Evolutionary conservation across 2,888 invertebrate species (phyloP).

Genomic region (Stramonita haemastoma): DNA sequence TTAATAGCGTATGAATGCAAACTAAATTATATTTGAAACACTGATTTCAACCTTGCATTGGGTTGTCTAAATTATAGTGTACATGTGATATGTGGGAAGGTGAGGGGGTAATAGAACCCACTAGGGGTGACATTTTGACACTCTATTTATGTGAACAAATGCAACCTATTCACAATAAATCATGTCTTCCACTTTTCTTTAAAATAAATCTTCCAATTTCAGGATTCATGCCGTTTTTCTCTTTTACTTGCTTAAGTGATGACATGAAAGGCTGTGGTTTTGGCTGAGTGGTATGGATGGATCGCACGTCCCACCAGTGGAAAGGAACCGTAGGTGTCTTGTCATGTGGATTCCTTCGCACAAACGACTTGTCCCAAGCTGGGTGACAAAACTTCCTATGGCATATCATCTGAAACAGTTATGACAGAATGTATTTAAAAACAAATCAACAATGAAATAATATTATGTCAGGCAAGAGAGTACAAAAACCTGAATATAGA

Average conservation of each 20-base stretch:
- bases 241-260: neutral
- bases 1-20: too few species aligned
- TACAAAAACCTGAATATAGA: too few species aligned
- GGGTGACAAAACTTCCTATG: neutral
- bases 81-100: too few species aligned
- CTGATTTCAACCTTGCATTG: too few species aligned
- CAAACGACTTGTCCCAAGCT: neutral
- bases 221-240: neutral
- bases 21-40: too few species aligned
- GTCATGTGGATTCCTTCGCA: neutral
- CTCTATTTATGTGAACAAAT: too few species aligned
- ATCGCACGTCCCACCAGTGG: neutral
- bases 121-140: too few species aligned
- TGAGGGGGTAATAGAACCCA: too few species aligned
- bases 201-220: conserved; percentile 1
- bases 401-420: neutral
- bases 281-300: neutral
- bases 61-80: too few species aligned
- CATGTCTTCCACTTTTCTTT: neutral
- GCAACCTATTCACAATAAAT: neutral
- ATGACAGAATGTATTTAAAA: too few species aligned
- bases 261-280: neutral
- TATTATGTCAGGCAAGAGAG: too few species aligned
- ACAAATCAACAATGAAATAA: too few species aligned
- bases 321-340: neutral